A percentile compares a stretch with the other conserved stretches of the same genome.
These are phyloP conservation scores for Caloenas nicobarica DNA, from an alignment of 2,113 vertebrate genomes.

Conservation along the genomic window DNA sequence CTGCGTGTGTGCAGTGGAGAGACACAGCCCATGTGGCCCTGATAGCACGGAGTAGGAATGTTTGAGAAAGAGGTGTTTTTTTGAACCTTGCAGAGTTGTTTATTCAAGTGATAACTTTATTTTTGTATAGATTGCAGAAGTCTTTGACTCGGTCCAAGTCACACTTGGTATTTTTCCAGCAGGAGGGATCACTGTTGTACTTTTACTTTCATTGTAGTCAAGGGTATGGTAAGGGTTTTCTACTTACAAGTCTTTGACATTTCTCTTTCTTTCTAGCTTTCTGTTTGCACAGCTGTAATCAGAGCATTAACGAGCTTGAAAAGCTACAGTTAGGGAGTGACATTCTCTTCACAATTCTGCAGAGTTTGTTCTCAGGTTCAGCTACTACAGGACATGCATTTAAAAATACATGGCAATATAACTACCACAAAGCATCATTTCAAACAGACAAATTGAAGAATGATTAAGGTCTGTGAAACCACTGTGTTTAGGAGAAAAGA, in stretches of 20 bases:
- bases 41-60: background rate
- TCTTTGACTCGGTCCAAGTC: background rate
- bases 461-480: background rate
- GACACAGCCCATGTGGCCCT: background rate
- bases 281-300: background rate
- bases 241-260: background rate
- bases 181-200: background rate
- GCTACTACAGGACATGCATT: background rate
- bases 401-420: background rate
- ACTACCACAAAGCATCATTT: background rate
- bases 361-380: background rate
- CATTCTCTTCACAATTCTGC: background rate
- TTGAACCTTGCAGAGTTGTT: background rate
- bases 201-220: background rate
- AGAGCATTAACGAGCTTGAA: background rate
- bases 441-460: background rate
- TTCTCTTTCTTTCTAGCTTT: background rate
- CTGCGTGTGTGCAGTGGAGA: rapidly evolving
- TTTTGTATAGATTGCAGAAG: background rate
- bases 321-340: background rate
- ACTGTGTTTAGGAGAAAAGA: background rate
- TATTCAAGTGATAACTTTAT: background rate
- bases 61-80: background rate
- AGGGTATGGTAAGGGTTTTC: background rate
- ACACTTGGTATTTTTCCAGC: background rate